phyloP scores from a whole-genome alignment of 2,888 invertebrate species.

The Ectropis crepuscularia region DNA sequence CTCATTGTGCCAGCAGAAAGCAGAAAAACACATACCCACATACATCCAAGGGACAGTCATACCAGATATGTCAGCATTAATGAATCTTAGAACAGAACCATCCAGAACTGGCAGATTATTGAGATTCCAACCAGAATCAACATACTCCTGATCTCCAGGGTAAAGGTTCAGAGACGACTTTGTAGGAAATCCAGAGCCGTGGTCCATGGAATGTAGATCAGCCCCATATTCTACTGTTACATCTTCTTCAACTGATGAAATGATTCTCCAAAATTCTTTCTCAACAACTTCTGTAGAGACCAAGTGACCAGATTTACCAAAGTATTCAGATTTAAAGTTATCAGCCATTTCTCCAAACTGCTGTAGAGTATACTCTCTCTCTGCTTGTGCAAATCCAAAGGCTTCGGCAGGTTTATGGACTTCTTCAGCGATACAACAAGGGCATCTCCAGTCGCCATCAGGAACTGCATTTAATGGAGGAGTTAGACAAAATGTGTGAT shows the following conservation, averaged over 20 bases:
- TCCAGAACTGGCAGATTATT: constrained; percentile 90
- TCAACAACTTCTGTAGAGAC: constrained; percentile 87
- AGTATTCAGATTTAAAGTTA: constrained; percentile 90
- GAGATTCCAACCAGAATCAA: constrained; percentile 89
- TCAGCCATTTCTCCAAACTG: constrained; percentile 92
- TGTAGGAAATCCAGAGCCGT: constrained; percentile 91
- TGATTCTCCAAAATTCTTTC: constrained; percentile 91
- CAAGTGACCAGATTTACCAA: constrained; percentile 88
- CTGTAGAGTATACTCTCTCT: constrained; percentile 88
- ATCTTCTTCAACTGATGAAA: constrained; percentile 89
- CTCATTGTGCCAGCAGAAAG: constrained; percentile 94
- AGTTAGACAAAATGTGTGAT: constrained; percentile 90
- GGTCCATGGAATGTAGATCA: constrained; percentile 90
- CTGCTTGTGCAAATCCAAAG: constrained; percentile 91
- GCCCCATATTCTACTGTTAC: constrained; percentile 92
- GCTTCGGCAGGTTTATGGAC: constrained; percentile 88
- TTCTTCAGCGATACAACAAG: constrained; percentile 87
- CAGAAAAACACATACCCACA: constrained; percentile 93
- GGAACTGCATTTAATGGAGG: constrained; percentile 88
- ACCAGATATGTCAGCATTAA: constrained; percentile 91
- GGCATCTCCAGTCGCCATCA: constrained; percentile 91
- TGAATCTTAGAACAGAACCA: constrained; percentile 89
- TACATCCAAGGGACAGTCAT: constrained; percentile 92
- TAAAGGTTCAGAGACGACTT: constrained; percentile 85
- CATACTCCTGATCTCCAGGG: constrained; percentile 87